These are phyloP conservation scores for Porites evermanni DNA, from an alignment of 92 coral and sea anemone species.

Conservation along the genomic window DNA sequence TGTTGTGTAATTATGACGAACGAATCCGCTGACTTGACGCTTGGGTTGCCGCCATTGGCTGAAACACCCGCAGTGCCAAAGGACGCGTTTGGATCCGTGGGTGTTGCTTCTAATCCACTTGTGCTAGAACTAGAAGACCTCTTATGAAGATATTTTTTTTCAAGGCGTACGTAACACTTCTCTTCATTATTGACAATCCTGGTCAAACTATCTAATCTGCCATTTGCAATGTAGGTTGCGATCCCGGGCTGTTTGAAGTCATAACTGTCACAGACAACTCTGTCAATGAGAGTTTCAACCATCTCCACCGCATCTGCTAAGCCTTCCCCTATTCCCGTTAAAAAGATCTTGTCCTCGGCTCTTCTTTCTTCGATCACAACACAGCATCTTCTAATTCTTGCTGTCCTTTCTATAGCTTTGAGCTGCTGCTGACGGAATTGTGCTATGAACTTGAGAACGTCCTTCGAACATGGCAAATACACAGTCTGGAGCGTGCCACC, in stretches of 20 bases:
- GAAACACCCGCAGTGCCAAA: not conserved
- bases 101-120: not conserved
- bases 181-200: constrained; percentile 12
- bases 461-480: not conserved
- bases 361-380: not conserved
- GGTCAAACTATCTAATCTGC: constrained; percentile 7
- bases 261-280: constrained; percentile 1
- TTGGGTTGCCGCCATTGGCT: not conserved
- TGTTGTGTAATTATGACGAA: constrained; percentile 5
- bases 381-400: not conserved
- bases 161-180: constrained; percentile 20
- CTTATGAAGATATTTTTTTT: not conserved
- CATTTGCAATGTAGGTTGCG: not conserved
- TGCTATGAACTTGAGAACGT: not conserved
- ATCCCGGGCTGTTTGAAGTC: constrained; percentile 22
- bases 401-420: not conserved
- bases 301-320: not conserved
- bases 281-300: not conserved
- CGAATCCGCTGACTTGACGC: not conserved
- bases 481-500: not conserved
- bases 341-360: constrained; percentile 3
- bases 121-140: not conserved
- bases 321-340: constrained; percentile 6
- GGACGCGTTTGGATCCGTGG: not conserved
- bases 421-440: constrained; percentile 2